A percentile compares a stretch with the other conserved stretches of the same genome.
These are phyloP conservation scores for Pseudochirops cupreus DNA, from an alignment of 2,797 vertebrate species.

Conservation along the genomic window DNA sequence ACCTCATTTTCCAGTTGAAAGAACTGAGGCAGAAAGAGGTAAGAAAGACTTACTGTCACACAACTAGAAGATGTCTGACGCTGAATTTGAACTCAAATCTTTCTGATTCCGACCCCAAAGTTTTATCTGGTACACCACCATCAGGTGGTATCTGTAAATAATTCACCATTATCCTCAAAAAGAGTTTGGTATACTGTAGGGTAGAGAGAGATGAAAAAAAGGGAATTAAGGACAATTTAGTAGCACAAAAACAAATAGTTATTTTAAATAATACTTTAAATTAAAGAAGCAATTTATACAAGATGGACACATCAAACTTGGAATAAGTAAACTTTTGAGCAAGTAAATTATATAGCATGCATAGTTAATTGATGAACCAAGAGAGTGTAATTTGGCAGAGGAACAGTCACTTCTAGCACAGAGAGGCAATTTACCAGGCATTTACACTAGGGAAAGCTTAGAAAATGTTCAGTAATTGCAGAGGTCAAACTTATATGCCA, in stretches of 20 bases:
- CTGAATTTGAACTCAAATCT: neutral
- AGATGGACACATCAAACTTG: constrained; percentile 39
- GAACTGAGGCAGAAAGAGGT: neutral
- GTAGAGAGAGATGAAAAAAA: constrained; percentile 25
- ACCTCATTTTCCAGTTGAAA: neutral
- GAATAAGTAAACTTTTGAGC: constrained; percentile 58
- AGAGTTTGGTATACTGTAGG: neutral
- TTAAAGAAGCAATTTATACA: constrained; percentile 44
- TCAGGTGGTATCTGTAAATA: constrained; percentile 52
- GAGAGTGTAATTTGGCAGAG: constrained; percentile 62
- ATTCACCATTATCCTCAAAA: constrained; percentile 55
- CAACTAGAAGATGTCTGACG: neutral
- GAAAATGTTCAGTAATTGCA: constrained; percentile 67
- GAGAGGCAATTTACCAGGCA: constrained; percentile 56
- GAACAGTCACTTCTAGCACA: constrained; percentile 32
- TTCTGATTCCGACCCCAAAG: neutral
- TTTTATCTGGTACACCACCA: neutral
- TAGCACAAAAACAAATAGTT: constrained; percentile 35
- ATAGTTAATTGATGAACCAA: constrained; percentile 68
- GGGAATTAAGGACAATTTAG: constrained; percentile 58
- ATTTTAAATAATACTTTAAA: constrained; percentile 56
- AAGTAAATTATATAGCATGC: constrained; percentile 45
- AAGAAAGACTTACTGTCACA: neutral
- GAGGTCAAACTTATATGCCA: constrained; percentile 69
- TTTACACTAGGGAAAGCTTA: constrained; percentile 70